Evolutionary conservation across 2,888 invertebrate species (phyloP).

Genomic region (Rhagophthalmus giganteus): DNA sequence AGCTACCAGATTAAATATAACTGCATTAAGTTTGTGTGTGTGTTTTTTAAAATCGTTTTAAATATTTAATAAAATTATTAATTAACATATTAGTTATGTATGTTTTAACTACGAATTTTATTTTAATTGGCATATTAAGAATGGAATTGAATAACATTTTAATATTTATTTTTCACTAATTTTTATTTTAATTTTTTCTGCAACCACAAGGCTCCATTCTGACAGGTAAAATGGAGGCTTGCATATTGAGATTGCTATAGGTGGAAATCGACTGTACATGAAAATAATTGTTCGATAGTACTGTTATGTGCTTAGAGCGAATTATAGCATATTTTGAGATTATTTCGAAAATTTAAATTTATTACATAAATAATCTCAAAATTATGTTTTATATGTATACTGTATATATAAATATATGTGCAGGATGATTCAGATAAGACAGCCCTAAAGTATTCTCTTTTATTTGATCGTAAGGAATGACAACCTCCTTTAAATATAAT

Average conservation of each 20-base stretch:
- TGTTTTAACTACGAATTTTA: slow-evolving; percentile 4
- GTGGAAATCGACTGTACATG: slow-evolving; percentile 42
- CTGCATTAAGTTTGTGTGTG: too few relatives aligned
- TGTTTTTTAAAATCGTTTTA: too few relatives aligned
- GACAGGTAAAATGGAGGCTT: slow-evolving; percentile 79
- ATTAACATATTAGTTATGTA: background rate
- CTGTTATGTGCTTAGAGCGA: slow-evolving; percentile 32
- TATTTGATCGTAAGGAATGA: too few relatives aligned
- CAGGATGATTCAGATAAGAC: background rate
- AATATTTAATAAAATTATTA: background rate
- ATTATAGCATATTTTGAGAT: slow-evolving; percentile 12
- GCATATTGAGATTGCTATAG: slow-evolving; percentile 56
- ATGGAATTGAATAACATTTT: slow-evolving; percentile 5
- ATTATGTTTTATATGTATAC: slow-evolving; percentile 4
- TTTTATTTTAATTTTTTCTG: slow-evolving; percentile 64
- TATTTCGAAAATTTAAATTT: slow-evolving; percentile 2
- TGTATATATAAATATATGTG: background rate
- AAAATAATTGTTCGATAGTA: slow-evolving; percentile 33
- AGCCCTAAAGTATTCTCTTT: too few relatives aligned
- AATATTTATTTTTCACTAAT: slow-evolving; percentile 36
- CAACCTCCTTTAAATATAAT: too few relatives aligned
- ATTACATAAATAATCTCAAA: slow-evolving; percentile 14
- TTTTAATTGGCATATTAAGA: background rate
- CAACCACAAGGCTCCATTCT: slow-evolving; percentile 82
- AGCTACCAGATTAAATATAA: background rate